A percentile compares a stretch with the other conserved stretches of the same genome.
Conservation (phyloP, 2,888 invertebrate species). For the Crioceris asparagi region DNA sequence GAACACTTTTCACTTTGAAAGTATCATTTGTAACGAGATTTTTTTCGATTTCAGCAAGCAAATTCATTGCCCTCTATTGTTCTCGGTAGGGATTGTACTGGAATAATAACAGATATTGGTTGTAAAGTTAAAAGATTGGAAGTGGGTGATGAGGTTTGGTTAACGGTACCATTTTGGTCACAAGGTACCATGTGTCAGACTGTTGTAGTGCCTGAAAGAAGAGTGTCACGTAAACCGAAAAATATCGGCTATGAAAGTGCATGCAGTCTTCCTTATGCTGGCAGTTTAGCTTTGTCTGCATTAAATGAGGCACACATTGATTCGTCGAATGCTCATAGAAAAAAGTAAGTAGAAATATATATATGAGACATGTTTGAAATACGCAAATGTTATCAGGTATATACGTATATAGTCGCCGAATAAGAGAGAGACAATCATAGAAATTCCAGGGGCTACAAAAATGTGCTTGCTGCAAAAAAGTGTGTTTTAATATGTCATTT, state of each 20-base stretch:
- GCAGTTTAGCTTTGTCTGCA: conserved; percentile 45
- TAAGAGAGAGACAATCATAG: too few species aligned
- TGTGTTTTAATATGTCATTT: too few species aligned
- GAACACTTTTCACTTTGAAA: too few species aligned
- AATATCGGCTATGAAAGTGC: conserved; percentile 48
- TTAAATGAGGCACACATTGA: conserved; percentile 40
- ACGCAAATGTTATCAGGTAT: too few species aligned
- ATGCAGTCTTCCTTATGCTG: conserved; percentile 49
- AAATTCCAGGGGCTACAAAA: too few species aligned
- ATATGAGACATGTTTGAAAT: not conserved
- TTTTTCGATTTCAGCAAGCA: conserved; percentile 34
- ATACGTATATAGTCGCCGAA: too few species aligned
- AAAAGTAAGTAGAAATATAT: conserved; percentile 35
- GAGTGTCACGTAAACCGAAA: conserved; percentile 44
- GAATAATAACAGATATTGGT: conserved; percentile 51
- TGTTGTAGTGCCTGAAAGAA: conserved; percentile 42
- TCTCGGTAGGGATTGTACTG: conserved; percentile 52
- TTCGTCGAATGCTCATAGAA: conserved; percentile 40
- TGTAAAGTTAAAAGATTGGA: conserved; percentile 45
- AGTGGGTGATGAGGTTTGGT: conserved; percentile 53
- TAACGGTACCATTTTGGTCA: conserved; percentile 47
- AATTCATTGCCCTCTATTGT: conserved; percentile 43
- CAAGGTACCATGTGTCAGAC: conserved; percentile 47
- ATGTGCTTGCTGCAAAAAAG: too few species aligned
- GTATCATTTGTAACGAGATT: too few species aligned